Conservation (phyloP, 2,888 invertebrate species). For the Chrysolina oricalcia region DNA sequence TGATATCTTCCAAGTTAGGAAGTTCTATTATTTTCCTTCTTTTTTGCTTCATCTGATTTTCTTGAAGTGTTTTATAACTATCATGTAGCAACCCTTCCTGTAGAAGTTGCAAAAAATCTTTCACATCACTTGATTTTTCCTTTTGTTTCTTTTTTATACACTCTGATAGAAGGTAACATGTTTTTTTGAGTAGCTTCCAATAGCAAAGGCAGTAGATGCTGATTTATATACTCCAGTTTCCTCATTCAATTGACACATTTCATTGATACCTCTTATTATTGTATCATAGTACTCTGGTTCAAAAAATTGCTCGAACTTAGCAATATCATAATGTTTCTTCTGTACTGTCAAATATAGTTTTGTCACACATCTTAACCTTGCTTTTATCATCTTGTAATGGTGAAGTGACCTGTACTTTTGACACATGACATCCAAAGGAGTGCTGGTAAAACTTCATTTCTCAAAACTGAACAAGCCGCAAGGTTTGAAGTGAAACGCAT, state of each 20-base stretch:
- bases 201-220: no score
- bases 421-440: no score
- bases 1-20: slow-evolving; percentile 11
- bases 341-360: slow-evolving; percentile 14
- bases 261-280: no score
- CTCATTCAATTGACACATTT: no score
- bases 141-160: not conserved
- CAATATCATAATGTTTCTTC: not conserved
- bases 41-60: slow-evolving; percentile 31
- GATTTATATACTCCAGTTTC: no score
- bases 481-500: no score
- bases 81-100: slow-evolving; percentile 21
- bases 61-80: slow-evolving; percentile 29
- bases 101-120: slow-evolving; percentile 27
- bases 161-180: no score
- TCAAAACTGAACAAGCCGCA: not conserved
- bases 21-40: no score
- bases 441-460: slow-evolving; percentile 18
- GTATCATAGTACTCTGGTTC: no score
- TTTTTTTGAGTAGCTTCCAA: no score
- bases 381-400: slow-evolving; percentile 22
- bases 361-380: slow-evolving; percentile 24
- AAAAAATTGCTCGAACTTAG: slow-evolving; percentile 18
- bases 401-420: slow-evolving; percentile 34
- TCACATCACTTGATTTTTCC: slow-evolving; percentile 12